Evolutionary conservation across 2,797 vertebrate species (phyloP).

Genomic region (Rhinatrema bivittatum): DNA sequence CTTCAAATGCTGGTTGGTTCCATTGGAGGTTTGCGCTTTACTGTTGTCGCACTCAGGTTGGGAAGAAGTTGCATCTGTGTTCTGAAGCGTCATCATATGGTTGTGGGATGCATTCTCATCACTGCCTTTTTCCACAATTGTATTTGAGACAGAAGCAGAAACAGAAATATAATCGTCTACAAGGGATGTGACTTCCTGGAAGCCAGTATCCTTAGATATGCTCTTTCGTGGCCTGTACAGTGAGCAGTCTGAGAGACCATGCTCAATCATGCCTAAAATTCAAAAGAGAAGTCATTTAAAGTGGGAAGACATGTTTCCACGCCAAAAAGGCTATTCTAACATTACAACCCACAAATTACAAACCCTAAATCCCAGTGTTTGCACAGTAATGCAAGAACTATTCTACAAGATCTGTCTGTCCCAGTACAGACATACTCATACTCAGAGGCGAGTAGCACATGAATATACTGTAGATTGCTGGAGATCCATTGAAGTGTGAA

Average conservation of each 20-base stretch:
- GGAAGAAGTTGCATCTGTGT: constrained; percentile 15
- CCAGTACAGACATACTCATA: too few species aligned
- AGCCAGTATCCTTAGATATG: constrained; percentile 63
- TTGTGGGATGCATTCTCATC: constrained; percentile 8
- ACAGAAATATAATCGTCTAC: constrained; percentile 59
- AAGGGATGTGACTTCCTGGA: constrained; percentile 35
- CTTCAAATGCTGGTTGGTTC: constrained; percentile 49
- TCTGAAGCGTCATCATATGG: constrained; percentile 12
- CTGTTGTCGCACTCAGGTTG: constrained; percentile 21
- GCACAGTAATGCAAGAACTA: too few species aligned
- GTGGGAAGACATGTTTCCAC: too few species aligned
- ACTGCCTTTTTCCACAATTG: constrained; percentile 24
- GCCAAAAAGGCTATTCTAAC: too few species aligned
- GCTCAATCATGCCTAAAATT: constrained; percentile 84
- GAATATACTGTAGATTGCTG: too few species aligned
- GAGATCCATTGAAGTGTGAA: too few species aligned
- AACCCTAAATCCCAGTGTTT: too few species aligned
- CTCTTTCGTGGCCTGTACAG: constrained; percentile 83
- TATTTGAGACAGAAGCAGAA: constrained; percentile 42
- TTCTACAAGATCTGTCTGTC: too few species aligned
- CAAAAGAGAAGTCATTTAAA: too few species aligned
- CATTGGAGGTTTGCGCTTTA: constrained; percentile 22
- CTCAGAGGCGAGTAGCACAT: too few species aligned
- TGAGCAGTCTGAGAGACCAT: constrained; percentile 85
- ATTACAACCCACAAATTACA: too few species aligned